Base-by-base conservation (phyloP, 1,140 invertebrate species). In the Protaetia brevitarsis region DNA sequence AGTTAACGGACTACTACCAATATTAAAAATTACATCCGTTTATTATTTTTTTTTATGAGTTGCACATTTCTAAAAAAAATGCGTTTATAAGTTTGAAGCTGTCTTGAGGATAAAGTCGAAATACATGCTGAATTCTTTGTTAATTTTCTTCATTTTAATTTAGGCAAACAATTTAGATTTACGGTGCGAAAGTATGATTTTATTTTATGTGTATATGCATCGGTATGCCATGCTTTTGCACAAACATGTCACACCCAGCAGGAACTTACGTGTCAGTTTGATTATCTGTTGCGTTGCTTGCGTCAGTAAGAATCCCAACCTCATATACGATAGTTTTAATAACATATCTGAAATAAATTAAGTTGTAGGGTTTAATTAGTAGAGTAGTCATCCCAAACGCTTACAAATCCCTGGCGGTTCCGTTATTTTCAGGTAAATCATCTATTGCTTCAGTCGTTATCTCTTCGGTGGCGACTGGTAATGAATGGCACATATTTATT, bases 251-350 rank as follows among this genome's bases (percentile, higher is more conserved):
- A 2, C 19, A 51, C 21, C 19, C 11, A 5, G 11, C 2, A 51
- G 7, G 26, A 23, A 62, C 62, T 65, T 68, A 64, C 66, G 41
- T 59, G 59, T 67, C 61, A 16, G 37, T 60, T 3, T 28, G 26
- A 65, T 56, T 78, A 29, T 79, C 79, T 1, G 74, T 78, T 27
- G 79, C 76, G 59, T 80, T 82, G 41, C 73, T 73, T 6, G 76
- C 79, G 64, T 85, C 82, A 10, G 83, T 84, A 26, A 85, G 74
- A 64, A 85, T 83, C 41, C 83, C 83, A 65, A 85, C 82, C 76
- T 85, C 83, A 71, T 85, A 85, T 30, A 84, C 83, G 16, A 84
- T 78, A 1, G 83, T 83, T 69, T 82, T 83, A 65, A 85, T 82
- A 13, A 85, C 80, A 63, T 84, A 84, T 61, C 83, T 85, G 31